Percentiles rank a stretch among this genome's conserved stretches.
These are phyloP conservation scores for Neomicropteryx cornuta DNA, from an alignment of 1,140 invertebrate species.

Conservation along the genomic window DNA sequence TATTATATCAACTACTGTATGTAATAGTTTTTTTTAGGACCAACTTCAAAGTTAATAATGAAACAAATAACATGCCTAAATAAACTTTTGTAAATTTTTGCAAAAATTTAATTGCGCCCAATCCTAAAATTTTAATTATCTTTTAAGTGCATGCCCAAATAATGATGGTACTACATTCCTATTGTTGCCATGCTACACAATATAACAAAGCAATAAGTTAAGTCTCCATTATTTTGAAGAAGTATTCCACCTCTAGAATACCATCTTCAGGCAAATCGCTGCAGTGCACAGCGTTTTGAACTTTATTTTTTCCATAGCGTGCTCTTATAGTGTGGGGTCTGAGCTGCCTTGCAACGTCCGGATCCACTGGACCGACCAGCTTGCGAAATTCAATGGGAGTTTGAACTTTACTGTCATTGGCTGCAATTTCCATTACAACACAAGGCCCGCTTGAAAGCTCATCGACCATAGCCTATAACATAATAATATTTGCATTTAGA, in stretches of 20 bases:
- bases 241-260: slow-evolving; percentile 70
- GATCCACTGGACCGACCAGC: slow-evolving; percentile 78
- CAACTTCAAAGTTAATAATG: no score
- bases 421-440: slow-evolving; percentile 76
- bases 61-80: no score
- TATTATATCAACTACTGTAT: no score
- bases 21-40: no score
- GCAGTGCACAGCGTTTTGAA: slow-evolving; percentile 85
- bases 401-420: slow-evolving; percentile 42
- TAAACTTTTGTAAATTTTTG: no score
- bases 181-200: no score
- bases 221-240: slow-evolving; percentile 63
- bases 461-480: slow-evolving; percentile 61
- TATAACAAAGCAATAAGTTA: no score
- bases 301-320: slow-evolving; percentile 69
- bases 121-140: no score
- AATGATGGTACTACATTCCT: no score
- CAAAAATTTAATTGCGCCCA: no score
- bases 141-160: no score
- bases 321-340: slow-evolving; percentile 76
- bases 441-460: slow-evolving; percentile 74
- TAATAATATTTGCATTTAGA: slow-evolving; percentile 6
- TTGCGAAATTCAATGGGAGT: slow-evolving; percentile 69
- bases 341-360: slow-evolving; percentile 74
- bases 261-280: slow-evolving; percentile 86